These are phyloP conservation scores for Myopa tessellatipennis DNA, from an alignment of 2,888 invertebrate species.

Conservation along the genomic window DNA sequence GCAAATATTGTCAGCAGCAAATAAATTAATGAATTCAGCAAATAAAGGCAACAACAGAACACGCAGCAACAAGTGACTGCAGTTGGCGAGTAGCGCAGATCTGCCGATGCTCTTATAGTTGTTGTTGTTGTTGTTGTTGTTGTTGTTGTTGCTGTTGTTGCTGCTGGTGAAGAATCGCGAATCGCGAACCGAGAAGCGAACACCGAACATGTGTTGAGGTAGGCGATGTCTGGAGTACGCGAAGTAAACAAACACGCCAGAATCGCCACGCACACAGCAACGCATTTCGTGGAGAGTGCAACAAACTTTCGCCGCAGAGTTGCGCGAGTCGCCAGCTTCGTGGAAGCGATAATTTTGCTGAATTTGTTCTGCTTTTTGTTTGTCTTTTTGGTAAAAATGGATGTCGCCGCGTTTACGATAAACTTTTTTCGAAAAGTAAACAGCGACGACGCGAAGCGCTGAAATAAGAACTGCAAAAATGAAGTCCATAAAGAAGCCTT, in stretches of 20 bases:
- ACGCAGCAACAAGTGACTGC: conserved; percentile 15
- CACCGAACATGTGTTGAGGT: conserved; percentile 36
- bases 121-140: neutral
- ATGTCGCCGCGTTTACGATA: neutral
- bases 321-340: neutral
- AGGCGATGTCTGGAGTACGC: conserved; percentile 35
- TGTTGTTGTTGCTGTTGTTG: neutral
- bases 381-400: neutral
- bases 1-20: conserved; percentile 46
- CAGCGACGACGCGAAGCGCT: conserved; percentile 34
- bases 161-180: conserved; percentile 13
- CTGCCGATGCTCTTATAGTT: neutral
- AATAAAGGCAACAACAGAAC: conserved; percentile 39
- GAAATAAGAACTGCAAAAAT: conserved; percentile 27
- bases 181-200: neutral
- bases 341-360: conserved; percentile 36
- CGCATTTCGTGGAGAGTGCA: conserved; percentile 37
- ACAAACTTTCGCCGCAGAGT: conserved; percentile 38
- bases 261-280: conserved; percentile 7
- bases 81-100: neutral
- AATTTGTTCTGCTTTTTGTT: neutral
- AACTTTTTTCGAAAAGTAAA: conserved; percentile 29
- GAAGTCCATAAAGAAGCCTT: conserved; percentile 20
- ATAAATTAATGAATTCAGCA: conserved; percentile 47
- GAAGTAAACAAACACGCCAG: conserved; percentile 19